phyloP scores from a whole-genome alignment of 1,140 invertebrate species.

The Zaprionus davidi region DNA sequence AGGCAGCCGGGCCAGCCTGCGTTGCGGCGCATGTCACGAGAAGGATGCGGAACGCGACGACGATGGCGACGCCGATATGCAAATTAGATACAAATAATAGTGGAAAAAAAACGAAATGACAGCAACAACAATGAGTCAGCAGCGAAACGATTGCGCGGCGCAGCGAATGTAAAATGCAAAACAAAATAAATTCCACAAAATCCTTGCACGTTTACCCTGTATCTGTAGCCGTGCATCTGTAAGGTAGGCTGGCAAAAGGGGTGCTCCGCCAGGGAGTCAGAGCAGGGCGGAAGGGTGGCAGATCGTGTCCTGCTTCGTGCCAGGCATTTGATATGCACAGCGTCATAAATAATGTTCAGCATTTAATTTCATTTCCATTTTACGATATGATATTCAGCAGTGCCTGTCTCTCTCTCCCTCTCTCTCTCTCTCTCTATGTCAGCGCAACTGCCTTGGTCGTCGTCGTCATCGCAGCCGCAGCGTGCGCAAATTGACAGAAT shows the following conservation, averaged over 20 bases:
- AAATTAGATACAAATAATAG: constrained; percentile 83
- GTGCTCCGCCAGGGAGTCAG: constrained; percentile 52
- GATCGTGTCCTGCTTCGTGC: constrained; percentile 17
- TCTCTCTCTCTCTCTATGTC: neutral
- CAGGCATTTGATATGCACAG: constrained; percentile 77
- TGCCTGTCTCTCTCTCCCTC: constrained; percentile 8
- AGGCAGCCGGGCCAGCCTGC: constrained; percentile 27
- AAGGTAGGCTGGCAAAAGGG: constrained; percentile 43
- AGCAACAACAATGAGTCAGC: neutral
- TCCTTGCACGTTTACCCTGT: constrained; percentile 53
- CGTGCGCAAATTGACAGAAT: constrained; percentile 63
- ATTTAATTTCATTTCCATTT: constrained; percentile 83
- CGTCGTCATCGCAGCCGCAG: constrained; percentile 28
- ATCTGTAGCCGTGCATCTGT: constrained; percentile 39
- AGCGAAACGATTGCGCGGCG: constrained; percentile 1
- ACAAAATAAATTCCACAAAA: constrained; percentile 76
- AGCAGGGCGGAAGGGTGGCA: constrained; percentile 15
- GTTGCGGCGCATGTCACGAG: constrained; percentile 57
- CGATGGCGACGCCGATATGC: constrained; percentile 71
- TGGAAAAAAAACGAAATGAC: constrained; percentile 33
- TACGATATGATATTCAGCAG: constrained; percentile 74
- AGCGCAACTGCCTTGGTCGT: neutral
- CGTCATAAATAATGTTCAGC: constrained; percentile 82
- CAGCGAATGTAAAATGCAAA: constrained; percentile 71
- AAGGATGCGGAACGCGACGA: constrained; percentile 56